These are phyloP conservation scores for Mya arenaria DNA, from an alignment of 1,140 invertebrate genomes.

Conservation along the genomic window DNA sequence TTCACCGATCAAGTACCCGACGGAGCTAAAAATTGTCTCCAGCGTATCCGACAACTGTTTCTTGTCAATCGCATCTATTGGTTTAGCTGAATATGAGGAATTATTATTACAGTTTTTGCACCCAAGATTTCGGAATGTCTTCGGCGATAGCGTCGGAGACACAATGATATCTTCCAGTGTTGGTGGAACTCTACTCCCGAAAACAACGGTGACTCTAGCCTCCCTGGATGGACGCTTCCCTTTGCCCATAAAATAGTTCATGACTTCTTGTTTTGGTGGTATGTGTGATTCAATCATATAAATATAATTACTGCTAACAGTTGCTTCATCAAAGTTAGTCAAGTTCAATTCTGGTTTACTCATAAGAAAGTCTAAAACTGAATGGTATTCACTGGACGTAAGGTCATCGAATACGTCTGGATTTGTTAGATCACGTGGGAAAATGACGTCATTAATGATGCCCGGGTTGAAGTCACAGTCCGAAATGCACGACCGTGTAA, in stretches of 20 bases:
- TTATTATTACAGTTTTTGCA: too few relatives aligned
- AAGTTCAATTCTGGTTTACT: not conserved
- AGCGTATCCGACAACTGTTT: too few relatives aligned
- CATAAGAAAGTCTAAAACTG: slow-evolving; percentile 11
- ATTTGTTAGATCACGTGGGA: slow-evolving; percentile 30
- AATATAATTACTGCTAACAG: slow-evolving; percentile 40
- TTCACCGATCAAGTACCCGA: too few relatives aligned
- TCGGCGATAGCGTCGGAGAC: not conserved
- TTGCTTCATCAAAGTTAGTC: slow-evolving; percentile 3
- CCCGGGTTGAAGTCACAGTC: not conserved
- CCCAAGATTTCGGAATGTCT: too few relatives aligned
- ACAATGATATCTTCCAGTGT: slow-evolving; percentile 44
- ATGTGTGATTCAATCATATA: slow-evolving; percentile 32
- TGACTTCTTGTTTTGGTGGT: slow-evolving; percentile 8
- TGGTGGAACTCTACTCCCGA: not conserved
- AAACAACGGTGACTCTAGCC: slow-evolving; percentile 20
- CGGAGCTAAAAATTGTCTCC: too few relatives aligned
- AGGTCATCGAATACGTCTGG: slow-evolving; percentile 47
- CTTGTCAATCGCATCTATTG: too few relatives aligned
- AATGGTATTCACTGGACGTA: slow-evolving; percentile 28
- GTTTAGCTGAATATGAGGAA: too few relatives aligned
- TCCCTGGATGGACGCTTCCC: slow-evolving; percentile 3
- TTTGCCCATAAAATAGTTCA: slow-evolving; percentile 21
- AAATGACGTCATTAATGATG: not conserved
- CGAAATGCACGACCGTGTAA: not conserved